Base-by-base conservation (phyloP, 1,140 invertebrate species). In the Propsilocerus akamusi region DNA sequence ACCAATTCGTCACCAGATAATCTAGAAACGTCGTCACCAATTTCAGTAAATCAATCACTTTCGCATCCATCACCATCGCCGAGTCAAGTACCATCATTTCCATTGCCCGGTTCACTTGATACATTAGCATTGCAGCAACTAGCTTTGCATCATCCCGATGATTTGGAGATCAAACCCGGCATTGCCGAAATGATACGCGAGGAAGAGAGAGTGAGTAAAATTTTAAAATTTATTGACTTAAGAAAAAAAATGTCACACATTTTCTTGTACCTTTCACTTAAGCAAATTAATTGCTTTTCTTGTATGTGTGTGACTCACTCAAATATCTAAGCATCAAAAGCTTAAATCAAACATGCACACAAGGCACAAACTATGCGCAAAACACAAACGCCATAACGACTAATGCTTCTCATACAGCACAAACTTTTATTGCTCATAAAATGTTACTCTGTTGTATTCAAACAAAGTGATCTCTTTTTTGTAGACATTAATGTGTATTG, bases 121-220 rank as follows among this genome's bases (percentile, higher is more conserved):
- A 51, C 54, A 23, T n/a, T 53, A 25, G 47, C 26, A 53, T 30
- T 50, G 32, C 53, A 48, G 37, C 51, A 47, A 24, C 52, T 51
- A 37, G 56, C 58, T 57, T 56, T 64, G 56, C 64, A 62, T 59
- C 61, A 48, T 53, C 62, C 65, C 56, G 86, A 90, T 58, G 86
- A 91, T 64, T 76, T 87, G 66, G 87, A 91, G 71, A 87, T 92
- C 67, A 86, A 89, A 58, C 88, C 88, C 5, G 88, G 86, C 67
- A 92, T 92, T 69, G 86, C 86, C 25, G 88, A 92, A 71, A 90
- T 92, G 85, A 92, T 92, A 60, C 83, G 86, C 64, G 88, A 92
- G 72, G 88, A 91, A 70, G 87, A 91, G 77, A 75, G 87, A 84
- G 88, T 92, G 66, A 89, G 86, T 87, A 52, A 32, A 47, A 47